Evolutionary conservation across 1,140 invertebrate species (phyloP).

Genomic region (Drosophila neocordata): DNA sequence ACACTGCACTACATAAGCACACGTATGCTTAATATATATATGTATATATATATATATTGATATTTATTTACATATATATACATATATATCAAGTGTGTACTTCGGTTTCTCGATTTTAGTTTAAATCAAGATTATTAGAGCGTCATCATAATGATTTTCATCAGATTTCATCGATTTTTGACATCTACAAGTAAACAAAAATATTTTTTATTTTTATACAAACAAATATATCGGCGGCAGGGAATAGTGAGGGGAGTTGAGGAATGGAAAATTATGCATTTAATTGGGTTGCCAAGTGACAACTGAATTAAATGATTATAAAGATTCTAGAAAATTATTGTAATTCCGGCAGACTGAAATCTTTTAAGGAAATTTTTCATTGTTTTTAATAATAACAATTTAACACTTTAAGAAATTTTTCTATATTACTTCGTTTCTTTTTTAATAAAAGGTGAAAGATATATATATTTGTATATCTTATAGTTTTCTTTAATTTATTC

Average conservation of each 20-base stretch:
- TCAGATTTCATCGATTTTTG: conserved; percentile 11
- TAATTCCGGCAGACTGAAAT: not conserved
- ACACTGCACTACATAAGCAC: too few species aligned
- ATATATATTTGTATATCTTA: too few species aligned
- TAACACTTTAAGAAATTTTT: too few species aligned
- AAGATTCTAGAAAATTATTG: not conserved
- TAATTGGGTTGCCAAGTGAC: not conserved
- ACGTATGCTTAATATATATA: too few species aligned
- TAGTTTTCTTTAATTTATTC: too few species aligned
- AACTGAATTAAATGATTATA: not conserved
- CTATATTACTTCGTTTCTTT: too few species aligned
- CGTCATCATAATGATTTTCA: conserved; percentile 12
- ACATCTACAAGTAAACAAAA: conserved; percentile 58
- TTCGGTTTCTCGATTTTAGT: not conserved
- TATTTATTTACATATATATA: too few species aligned
- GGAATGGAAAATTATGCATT: not conserved
- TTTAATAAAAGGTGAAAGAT: too few species aligned
- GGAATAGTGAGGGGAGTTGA: not conserved
- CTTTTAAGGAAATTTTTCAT: too few species aligned
- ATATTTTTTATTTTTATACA: conserved; percentile 59
- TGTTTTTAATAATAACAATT: too few species aligned
- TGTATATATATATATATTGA: too few species aligned
- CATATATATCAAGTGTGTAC: too few species aligned
- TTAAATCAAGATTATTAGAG: conserved; percentile 24
- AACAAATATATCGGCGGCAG: not conserved